Evolutionary conservation across 2,113 vertebrate species (phyloP).

Genomic region (Hemicordylus capensis): DNA sequence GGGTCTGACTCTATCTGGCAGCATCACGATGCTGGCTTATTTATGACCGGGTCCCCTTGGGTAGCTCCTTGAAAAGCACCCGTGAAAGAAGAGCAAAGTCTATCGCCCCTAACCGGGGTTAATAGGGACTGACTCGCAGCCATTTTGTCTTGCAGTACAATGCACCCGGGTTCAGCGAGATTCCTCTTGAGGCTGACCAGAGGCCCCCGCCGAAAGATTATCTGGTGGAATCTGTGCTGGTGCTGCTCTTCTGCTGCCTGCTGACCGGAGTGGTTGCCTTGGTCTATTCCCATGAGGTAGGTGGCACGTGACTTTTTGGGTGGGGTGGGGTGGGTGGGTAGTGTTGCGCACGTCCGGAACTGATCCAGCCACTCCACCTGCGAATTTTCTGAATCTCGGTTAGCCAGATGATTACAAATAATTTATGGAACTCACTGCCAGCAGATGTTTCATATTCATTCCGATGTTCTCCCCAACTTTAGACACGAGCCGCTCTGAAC

Average conservation of each 20-base stretch:
- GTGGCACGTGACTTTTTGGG: background rate
- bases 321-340: too few relatives aligned
- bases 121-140: too few relatives aligned
- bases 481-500: conserved; percentile 77
- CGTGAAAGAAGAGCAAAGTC: too few relatives aligned
- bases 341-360: too few relatives aligned
- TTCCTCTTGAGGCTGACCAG: rapidly evolving
- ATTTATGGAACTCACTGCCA: background rate
- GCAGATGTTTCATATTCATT: too few relatives aligned
- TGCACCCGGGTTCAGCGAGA: background rate
- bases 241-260: conserved; percentile 84
- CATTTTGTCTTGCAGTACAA: conserved; percentile 55
- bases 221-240: conserved; percentile 81
- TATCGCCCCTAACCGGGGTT: too few relatives aligned
- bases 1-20: too few relatives aligned
- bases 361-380: too few relatives aligned
- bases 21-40: too few relatives aligned
- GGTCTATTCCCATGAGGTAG: conserved; percentile 80
- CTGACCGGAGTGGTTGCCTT: conserved; percentile 77
- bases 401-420: too few relatives aligned
- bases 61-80: background rate
- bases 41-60: too few relatives aligned
- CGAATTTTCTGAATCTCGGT: too few relatives aligned
- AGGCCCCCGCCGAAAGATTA: conserved; percentile 77
- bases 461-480: background rate